A percentile compares a stretch with the other conserved stretches of the same genome.
These are phyloP conservation scores for Thaumatotibia leucotreta DNA, from an alignment of 1,140 invertebrate genomes.

Conservation along the genomic window DNA sequence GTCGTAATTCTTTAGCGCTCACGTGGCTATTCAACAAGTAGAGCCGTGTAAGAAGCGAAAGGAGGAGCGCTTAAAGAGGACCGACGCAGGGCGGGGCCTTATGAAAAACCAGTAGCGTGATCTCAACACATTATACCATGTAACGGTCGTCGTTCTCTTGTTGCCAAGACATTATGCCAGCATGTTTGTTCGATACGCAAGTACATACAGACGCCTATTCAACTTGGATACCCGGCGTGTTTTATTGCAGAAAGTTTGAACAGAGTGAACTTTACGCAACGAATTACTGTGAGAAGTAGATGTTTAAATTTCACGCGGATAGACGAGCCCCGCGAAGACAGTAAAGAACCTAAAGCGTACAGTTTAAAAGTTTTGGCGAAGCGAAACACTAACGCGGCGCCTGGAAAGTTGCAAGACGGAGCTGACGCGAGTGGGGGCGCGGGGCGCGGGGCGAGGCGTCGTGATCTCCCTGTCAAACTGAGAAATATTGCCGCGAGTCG, in stretches of 20 bases:
- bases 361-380: constrained; percentile 64
- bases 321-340: constrained; percentile 54
- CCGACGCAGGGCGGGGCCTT: constrained; percentile 59
- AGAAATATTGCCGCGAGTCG: constrained; percentile 55
- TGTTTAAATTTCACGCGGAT: constrained; percentile 56
- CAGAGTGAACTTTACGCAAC: constrained; percentile 36
- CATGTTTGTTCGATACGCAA: constrained; percentile 39
- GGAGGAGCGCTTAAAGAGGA: constrained; percentile 59
- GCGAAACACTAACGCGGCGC: constrained; percentile 54
- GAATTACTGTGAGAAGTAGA: constrained; percentile 43
- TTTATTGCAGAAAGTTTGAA: constrained; percentile 36
- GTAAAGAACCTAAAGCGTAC: constrained; percentile 66
- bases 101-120: constrained; percentile 58
- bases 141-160: constrained; percentile 56
- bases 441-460: constrained; percentile 29
- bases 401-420: constrained; percentile 55
- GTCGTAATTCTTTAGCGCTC: constrained; percentile 45
- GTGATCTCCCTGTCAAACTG: constrained; percentile 57
- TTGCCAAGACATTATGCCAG: constrained; percentile 50
- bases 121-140: constrained; percentile 34
- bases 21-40: constrained; percentile 52
- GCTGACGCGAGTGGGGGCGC: constrained; percentile 32
- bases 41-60: constrained; percentile 52
- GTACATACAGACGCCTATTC: constrained; percentile 16
- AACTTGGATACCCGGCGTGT: constrained; percentile 9